Conservation (phyloP, 2,797 vertebrate species). For the Telmatherina bonti region DNA sequence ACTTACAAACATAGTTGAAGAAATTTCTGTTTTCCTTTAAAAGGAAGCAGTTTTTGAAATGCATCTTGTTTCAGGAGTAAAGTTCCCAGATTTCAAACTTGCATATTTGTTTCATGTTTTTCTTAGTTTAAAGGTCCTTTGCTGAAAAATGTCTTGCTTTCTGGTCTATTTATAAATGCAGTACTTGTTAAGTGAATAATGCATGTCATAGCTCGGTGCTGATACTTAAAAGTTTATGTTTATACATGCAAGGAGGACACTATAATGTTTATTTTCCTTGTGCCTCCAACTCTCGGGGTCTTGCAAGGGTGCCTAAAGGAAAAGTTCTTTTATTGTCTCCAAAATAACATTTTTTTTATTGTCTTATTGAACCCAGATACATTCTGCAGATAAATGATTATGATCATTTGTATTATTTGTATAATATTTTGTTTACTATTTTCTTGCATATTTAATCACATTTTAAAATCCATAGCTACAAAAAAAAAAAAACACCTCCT, state of each 20-base stretch:
- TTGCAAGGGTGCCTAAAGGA: constrained; percentile 33
- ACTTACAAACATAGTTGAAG: background rate
- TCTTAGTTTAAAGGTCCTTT: background rate
- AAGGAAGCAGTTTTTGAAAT: background rate
- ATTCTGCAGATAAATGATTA: constrained; percentile 36
- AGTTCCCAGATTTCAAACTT: constrained; percentile 15
- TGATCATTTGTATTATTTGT: constrained; percentile 14
- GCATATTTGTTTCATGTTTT: constrained; percentile 24
- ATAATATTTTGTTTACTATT: constrained; percentile 19
- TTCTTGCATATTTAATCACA: constrained; percentile 8
- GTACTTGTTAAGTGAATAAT: constrained; percentile 32
- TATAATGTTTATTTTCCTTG: constrained; percentile 38
- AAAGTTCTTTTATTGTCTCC: constrained; percentile 33
- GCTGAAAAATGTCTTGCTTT: constrained; percentile 15
- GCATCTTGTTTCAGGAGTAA: constrained; percentile 6
- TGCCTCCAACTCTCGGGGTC: constrained; percentile 26
- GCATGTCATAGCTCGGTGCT: constrained; percentile 24
- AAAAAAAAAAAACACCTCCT: background rate
- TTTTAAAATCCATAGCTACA: background rate
- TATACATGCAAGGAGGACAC: constrained; percentile 18
- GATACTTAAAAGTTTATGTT: constrained; percentile 22
- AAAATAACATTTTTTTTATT: constrained; percentile 38
- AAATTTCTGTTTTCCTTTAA: background rate
- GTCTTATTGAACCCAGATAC: constrained; percentile 38
- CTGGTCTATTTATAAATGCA: constrained; percentile 37